Conservation (phyloP, 64 coral and sea anemone genomes). For the Dendrophyllia cribrosa region DNA sequence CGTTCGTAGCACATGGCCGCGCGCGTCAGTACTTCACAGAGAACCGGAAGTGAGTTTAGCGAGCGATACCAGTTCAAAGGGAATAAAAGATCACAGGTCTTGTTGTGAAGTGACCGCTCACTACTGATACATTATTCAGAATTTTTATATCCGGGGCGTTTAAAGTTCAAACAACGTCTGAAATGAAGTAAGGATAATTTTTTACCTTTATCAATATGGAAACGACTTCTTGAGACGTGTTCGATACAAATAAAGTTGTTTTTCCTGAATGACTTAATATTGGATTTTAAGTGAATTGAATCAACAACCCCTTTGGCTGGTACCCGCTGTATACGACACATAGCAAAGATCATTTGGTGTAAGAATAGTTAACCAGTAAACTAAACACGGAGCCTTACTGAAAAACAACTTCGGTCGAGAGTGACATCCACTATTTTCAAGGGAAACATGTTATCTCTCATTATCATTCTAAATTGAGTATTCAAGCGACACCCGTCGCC, state of each 20-base stretch:
- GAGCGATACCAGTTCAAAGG: background rate
- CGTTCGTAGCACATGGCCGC: background rate
- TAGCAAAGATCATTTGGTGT: conserved; percentile 15
- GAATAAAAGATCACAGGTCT: conserved; percentile 55
- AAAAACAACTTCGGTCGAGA: background rate
- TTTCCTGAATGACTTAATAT: conserved; percentile 29
- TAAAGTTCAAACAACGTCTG: background rate
- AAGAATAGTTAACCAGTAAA: conserved; percentile 46
- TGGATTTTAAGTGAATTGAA: conserved; percentile 9
- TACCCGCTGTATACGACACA: conserved; percentile 38
- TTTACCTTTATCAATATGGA: background rate
- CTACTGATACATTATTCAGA: conserved; percentile 14
- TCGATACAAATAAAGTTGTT: background rate
- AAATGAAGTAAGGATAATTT: background rate
- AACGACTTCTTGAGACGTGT: background rate
- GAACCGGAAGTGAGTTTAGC: conserved; percentile 44
- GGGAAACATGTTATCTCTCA: too few species aligned
- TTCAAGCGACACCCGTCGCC: too few species aligned
- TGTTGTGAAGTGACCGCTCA: background rate
- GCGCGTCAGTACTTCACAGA: background rate
- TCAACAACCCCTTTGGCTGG: conserved; percentile 27
- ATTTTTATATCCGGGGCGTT: background rate
- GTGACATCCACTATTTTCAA: background rate
- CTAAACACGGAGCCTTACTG: background rate
- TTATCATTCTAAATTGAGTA: too few species aligned